A percentile compares a stretch with the other conserved stretches of the same genome.
Evolutionary conservation across 2,113 vertebrate genomes (phyloP).

Genomic region (Ptilorrhoa leucosticta): DNA sequence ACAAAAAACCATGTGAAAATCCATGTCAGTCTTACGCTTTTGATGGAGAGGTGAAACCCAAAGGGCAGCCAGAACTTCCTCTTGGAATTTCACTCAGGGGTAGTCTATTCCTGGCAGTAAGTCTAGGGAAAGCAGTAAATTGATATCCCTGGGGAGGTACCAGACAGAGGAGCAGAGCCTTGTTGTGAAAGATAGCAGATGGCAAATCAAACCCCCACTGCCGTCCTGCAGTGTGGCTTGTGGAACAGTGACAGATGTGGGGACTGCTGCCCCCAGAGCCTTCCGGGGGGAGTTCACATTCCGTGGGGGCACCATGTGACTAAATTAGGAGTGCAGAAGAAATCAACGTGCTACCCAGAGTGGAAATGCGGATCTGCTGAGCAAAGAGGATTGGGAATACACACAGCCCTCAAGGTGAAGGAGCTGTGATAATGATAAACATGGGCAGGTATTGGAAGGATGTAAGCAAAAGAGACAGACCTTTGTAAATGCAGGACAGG

Average conservation of each 20-base stretch:
- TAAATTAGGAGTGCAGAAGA: neutral
- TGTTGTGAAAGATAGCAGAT: neutral
- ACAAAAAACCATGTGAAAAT: neutral
- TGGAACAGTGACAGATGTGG: neutral
- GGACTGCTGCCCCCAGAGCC: neutral
- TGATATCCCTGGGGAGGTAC: neutral
- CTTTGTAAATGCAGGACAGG: neutral
- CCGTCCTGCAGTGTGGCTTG: fast-evolving
- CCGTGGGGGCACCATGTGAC: neutral
- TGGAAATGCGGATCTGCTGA: neutral
- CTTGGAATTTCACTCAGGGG: neutral
- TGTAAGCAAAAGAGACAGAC: neutral
- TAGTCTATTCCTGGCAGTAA: neutral
- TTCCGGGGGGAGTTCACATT: neutral
- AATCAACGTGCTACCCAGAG: fast-evolving
- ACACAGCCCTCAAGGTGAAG: neutral
- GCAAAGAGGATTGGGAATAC: neutral
- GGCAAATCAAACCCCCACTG: neutral
- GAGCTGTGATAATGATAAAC: neutral
- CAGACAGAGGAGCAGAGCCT: neutral
- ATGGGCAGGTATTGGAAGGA: neutral
- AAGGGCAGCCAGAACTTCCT: neutral
- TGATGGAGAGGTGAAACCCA: neutral
- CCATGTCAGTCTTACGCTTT: neutral
- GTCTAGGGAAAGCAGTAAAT: neutral